phyloP scores from a whole-genome alignment of 2,888 invertebrate genomes.

The Drosophila atripex region DNA sequence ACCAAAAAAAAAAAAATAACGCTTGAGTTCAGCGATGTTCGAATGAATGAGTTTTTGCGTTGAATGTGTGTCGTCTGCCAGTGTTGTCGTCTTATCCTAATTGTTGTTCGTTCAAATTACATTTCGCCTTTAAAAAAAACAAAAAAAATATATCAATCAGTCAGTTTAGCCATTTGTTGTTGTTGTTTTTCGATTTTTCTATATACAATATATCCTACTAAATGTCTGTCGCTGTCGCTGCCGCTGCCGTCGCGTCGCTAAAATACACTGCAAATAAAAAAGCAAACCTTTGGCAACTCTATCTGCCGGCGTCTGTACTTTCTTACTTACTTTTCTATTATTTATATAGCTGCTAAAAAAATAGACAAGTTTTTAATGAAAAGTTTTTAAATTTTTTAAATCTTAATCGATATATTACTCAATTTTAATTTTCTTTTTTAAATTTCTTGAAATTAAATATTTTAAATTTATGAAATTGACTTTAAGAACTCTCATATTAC shows the following conservation, averaged over 20 bases:
- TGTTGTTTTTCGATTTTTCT: slow-evolving; percentile 62
- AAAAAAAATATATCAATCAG: slow-evolving; percentile 20
- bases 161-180: slow-evolving; percentile 63
- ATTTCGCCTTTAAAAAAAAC: slow-evolving; percentile 47
- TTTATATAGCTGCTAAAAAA: slow-evolving; percentile 10
- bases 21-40: slow-evolving; percentile 21
- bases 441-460: no score
- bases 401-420: no score
- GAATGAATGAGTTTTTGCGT: slow-evolving; percentile 22
- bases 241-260: slow-evolving; percentile 39
- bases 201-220: slow-evolving; percentile 28
- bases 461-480: no score
- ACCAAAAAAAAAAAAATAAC: slow-evolving; percentile 1
- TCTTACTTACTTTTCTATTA: slow-evolving; percentile 17
- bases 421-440: no score
- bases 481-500: no score
- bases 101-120: slow-evolving; percentile 66
- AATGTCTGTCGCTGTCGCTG: slow-evolving; percentile 74
- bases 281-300: slow-evolving; percentile 49
- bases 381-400: no score
- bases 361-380: not conserved
- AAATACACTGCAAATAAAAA: slow-evolving; percentile 47
- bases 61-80: slow-evolving; percentile 60
- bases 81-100: slow-evolving; percentile 61
- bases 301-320: slow-evolving; percentile 45